Percentiles rank a stretch among this genome's conserved stretches.
phyloP scores from a whole-genome alignment of 2,113 vertebrate species.

The Hemichromis elongatus region DNA sequence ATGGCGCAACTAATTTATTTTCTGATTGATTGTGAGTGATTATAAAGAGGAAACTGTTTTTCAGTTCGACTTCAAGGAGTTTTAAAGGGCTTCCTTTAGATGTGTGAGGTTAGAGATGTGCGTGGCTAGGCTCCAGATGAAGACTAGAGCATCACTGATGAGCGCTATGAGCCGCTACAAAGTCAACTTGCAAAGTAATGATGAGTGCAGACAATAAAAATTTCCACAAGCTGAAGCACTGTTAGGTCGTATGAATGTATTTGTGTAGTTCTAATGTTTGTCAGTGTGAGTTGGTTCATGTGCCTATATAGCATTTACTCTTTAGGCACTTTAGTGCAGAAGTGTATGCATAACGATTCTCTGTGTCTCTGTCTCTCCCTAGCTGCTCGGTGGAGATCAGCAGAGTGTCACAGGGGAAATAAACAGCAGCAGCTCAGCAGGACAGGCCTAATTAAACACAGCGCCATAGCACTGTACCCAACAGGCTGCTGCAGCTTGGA shows the following conservation, averaged over 20 bases:
- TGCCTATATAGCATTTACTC: neutral
- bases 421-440: slow-evolving; percentile 70
- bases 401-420: slow-evolving; percentile 65
- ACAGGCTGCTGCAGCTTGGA: slow-evolving; percentile 43
- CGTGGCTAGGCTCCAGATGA: neutral
- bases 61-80: neutral
- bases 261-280: neutral
- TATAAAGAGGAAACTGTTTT: neutral
- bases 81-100: neutral
- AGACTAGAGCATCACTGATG: neutral
- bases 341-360: slow-evolving; percentile 44
- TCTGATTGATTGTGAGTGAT: neutral
- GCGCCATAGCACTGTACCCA: slow-evolving; percentile 42
- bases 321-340: slow-evolving; percentile 2
- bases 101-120: neutral
- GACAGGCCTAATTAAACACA: slow-evolving; percentile 71
- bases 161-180: neutral
- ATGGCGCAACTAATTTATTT: neutral
- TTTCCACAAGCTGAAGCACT: neutral
- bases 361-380: slow-evolving; percentile 1
- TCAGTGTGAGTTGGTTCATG: neutral
- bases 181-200: slow-evolving; percentile 5
- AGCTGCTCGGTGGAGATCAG: slow-evolving; percentile 56
- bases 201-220: slow-evolving; percentile 10
- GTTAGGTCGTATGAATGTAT: neutral